Evolutionary conservation across 2,797 vertebrate genomes (phyloP), one percentile per base, ranked within the genome.

Genomic region (Triplophysa yarkandensis): DNA sequence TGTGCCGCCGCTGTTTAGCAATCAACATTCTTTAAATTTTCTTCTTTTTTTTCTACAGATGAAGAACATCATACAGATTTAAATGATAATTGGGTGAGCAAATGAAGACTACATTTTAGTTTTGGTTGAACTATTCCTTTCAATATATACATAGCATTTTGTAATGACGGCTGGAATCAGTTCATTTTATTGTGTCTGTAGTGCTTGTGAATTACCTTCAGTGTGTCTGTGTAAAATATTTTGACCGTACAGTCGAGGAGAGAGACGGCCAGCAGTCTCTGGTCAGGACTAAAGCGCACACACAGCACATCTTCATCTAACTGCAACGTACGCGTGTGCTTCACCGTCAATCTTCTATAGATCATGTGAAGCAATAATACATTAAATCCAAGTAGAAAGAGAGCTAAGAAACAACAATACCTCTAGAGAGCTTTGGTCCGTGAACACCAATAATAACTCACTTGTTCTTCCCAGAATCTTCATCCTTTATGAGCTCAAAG

Each of bases 211-310:
- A 0, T 0, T 81, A 98, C 97, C 95, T 99, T 98, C 4, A 99
- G 93, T 0, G 95, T 94, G 83, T 99, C 98, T 0, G 92, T 83
- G 62, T 95, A 98, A 92, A 99, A 99, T 82, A 98, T 48, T 83
- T 99, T 99, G 79, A 99, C 94, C 0, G 98, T 99, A 83, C 94
- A 97, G 87, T 99, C 98, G 13, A 99, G 84, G 76, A 99, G 77
- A 52, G 97, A 95, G 34, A 94, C 93, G 0, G 96, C 95, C 84
- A 99, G 78, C 78, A 99, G 87, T 6, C 95, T 91, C 76, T 95
- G 92, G 80, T 93, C 90, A 4, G 96, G 97, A 80, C 95, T 96
- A 79, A 92, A 93, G 68, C 92, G 90, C 76, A 99, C 95, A 68
- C 94, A 97, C 54, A 99, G 84, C 4, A 99, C 93, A 0, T 98